Evolutionary conservation across 2,113 vertebrate species (phyloP).

Genomic region (Paratilapia polleni): DNA sequence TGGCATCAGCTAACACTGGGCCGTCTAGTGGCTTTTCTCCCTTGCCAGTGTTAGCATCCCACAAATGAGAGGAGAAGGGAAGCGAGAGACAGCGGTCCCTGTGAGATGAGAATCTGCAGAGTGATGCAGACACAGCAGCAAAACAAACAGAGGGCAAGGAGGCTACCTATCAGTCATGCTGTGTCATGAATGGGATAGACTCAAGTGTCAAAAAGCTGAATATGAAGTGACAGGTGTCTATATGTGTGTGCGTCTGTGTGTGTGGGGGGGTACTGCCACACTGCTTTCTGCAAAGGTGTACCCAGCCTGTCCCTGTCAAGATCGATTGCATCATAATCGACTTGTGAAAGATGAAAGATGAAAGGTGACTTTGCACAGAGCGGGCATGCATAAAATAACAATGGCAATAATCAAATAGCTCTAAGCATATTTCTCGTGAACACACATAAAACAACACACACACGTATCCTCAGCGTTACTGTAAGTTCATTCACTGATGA

Average conservation of each 20-base stretch:
- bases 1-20: constrained; percentile 26
- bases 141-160: constrained; percentile 36
- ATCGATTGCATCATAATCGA: constrained; percentile 70
- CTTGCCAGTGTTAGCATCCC: constrained; percentile 38
- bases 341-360: constrained; percentile 49
- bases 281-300: constrained; percentile 35
- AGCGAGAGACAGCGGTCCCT: neutral
- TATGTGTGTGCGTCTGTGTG: constrained; percentile 11
- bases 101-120: constrained; percentile 33
- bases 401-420: constrained; percentile 16
- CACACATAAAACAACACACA: neutral
- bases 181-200: constrained; percentile 23
- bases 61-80: constrained; percentile 22
- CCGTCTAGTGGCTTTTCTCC: constrained; percentile 12
- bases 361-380: constrained; percentile 39
- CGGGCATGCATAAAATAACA: constrained; percentile 8
- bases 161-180: constrained; percentile 67
- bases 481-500: neutral
- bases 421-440: neutral
- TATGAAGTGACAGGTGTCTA: constrained; percentile 57
- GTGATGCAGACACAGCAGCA: constrained; percentile 14
- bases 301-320: constrained; percentile 44
- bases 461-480: neutral
- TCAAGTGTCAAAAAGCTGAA: constrained; percentile 54
- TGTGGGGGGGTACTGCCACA: neutral